These are phyloP conservation scores for Drosophila elegans DNA, from an alignment of 1,140 invertebrate species.

Conservation along the genomic window DNA sequence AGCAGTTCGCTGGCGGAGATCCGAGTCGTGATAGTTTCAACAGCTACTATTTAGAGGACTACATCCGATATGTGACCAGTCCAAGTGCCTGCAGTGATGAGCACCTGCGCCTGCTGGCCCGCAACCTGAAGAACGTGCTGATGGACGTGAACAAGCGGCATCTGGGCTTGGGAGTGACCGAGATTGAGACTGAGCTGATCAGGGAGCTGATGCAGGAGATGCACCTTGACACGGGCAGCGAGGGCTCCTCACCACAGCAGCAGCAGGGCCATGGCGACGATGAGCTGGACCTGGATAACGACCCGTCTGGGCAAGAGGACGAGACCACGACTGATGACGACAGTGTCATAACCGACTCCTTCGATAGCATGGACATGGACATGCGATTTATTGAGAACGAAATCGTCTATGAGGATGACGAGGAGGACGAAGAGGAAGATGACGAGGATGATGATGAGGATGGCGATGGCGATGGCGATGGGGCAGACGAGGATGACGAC, in stretches of 20 bases:
- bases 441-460: slow-evolving; percentile 49
- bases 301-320: slow-evolving; percentile 68
- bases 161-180: slow-evolving; percentile 63
- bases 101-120: slow-evolving; percentile 67
- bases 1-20: slow-evolving; percentile 61
- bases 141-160: slow-evolving; percentile 73
- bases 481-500: slow-evolving; percentile 30
- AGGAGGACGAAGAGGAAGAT: slow-evolving; percentile 64
- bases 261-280: slow-evolving; percentile 59
- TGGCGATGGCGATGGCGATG: slow-evolving; percentile 32
- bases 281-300: slow-evolving; percentile 60
- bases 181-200: slow-evolving; percentile 77
- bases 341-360: slow-evolving; percentile 72
- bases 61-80: slow-evolving; percentile 71
- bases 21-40: slow-evolving; percentile 65
- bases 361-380: slow-evolving; percentile 74
- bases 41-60: slow-evolving; percentile 71
- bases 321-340: slow-evolving; percentile 75
- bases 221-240: slow-evolving; percentile 51
- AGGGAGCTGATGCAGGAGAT: slow-evolving; percentile 79
- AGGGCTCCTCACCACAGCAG: slow-evolving; percentile 56
- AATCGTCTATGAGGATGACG: slow-evolving; percentile 58
- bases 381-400: slow-evolving; percentile 71
- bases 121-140: slow-evolving; percentile 77
- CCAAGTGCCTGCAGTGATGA: slow-evolving; percentile 49